Base-by-base conservation (phyloP, 2,113 vertebrate genomes). In the Patagioenas fasciata region DNA sequence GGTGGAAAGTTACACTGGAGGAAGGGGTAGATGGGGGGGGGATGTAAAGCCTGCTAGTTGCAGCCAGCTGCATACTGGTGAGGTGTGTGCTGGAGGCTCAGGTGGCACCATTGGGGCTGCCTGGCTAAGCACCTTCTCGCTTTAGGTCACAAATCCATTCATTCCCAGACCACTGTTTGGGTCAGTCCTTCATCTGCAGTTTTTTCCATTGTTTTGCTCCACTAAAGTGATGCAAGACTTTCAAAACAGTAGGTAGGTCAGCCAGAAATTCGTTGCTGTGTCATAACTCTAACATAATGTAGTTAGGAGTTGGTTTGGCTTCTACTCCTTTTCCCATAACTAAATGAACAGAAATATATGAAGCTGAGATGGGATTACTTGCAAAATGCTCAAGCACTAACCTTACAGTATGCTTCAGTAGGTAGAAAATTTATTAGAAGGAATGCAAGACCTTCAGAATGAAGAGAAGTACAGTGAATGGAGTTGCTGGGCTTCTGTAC, bases 71-170 rank as follows among this genome's bases (percentile, higher is more conserved):
- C 53, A 31, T 6, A 2, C 28, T 23, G 50, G 23, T 5, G 24
- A 69, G 31, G 11, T 18, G n/a, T 15, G 42, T 38, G 66, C 66
- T 62, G 57, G 48, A 11, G 9, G 31, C 34, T 32, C 44, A 8
- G 32, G 0, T 3, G 11, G 3, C n/a, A 8, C 7, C 40, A 7
- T 0, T 13, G 1, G 23, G 15, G 15, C 15, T 42, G n/a, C 51
- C n/a, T 10, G 3, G 10, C n/a, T 23, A 19, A 28, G 19, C 21
- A 44, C 13, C 61, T 53, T 36, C 70, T 40, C 44, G 4, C 16
- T 13, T 19, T 16, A 2, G 15, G 12, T 34, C 81, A 57, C 38
- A 71, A 5, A 40, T 36, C 61, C 47, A 0, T 2, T 65, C 42
- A 53, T 31, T 16, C 20, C 3, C 36, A 61, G 24, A 25, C 5